phyloP scores from a whole-genome alignment of 2,113 vertebrate genomes.

The Thamnaconus septentrionalis region DNA sequence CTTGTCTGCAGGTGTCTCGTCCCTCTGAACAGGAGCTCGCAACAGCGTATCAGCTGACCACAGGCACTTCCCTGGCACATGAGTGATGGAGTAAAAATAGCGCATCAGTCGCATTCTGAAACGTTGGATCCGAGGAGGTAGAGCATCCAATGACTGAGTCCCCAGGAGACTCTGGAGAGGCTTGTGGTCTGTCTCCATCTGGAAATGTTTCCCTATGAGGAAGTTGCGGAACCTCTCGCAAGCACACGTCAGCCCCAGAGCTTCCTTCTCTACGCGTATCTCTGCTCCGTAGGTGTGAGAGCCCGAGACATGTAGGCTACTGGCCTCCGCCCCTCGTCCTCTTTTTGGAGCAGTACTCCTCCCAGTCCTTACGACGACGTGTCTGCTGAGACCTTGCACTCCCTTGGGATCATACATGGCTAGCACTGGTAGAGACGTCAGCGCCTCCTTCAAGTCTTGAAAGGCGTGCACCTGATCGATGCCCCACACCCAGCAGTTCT shows the following conservation, averaged over 20 bases:
- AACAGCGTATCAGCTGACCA: too few relatives aligned
- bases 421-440: background rate
- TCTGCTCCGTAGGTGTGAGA: conserved; percentile 17
- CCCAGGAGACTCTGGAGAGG: background rate
- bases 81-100: background rate
- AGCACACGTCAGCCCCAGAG: background rate
- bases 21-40: too few relatives aligned
- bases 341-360: conserved; percentile 11
- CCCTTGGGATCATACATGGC: conserved; percentile 26
- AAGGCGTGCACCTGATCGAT: conserved; percentile 1
- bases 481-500: conserved; percentile 22
- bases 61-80: too few relatives aligned
- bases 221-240: background rate
- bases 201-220: background rate
- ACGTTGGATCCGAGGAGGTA: background rate
- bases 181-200: background rate
- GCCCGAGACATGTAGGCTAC: conserved; percentile 16
- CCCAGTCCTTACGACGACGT: conserved; percentile 21
- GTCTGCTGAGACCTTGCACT: conserved; percentile 19
- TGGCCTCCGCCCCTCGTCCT: conserved; percentile 4
- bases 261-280: conserved; percentile 19
- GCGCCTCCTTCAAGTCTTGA: background rate
- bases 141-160: background rate
- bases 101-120: background rate
- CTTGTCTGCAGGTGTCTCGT: too few relatives aligned